Evolutionary conservation across 2,888 invertebrate genomes (phyloP), one percentile per base, ranked within the genome.

Genomic region (Scaptomyza tumidula): DNA sequence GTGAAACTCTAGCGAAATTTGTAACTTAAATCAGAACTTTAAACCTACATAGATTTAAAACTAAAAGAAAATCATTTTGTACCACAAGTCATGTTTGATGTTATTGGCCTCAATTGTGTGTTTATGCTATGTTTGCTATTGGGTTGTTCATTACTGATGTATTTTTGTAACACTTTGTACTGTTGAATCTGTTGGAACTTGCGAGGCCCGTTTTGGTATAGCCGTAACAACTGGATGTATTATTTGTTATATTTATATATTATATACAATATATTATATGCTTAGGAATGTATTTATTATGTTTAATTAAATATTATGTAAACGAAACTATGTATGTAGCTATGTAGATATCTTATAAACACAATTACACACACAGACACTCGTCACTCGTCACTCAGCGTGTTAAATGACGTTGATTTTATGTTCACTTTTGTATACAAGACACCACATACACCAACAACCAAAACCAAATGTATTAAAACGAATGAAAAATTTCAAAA

Each of bases 201-300:
- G 39, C 50, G 55, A 39, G 49, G 53, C 39, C 45, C 54, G 57
- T 64, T 58, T 65, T 71, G 60, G 55, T 61, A 61, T 57, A 66
- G 57, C 58, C 54, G 77, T 58, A 60, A 52, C 66, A 77, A 74
- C 48, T 77, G 82, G 78, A 78, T 65, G 85, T 82, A 82, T 84
- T 82, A 84, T 87, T 87, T 82, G 81, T 82, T 82, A 82, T 78
- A 84, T 66, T 71, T 73, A 80, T 66, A 80, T 64, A 72, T 69
- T 80, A 77, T 63, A 64, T 41, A 45, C 27, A 60, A 67, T 62
- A 74, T 76, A 68, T 85, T 64, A 75, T 75, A 69, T 77, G 62
- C 57, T 55, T 81, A 76, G 77, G 82, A 69, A 64, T 86, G 83
- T 83, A 83, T 83, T 83, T 83, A 83, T 87, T 83, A 83, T 85